Conservation (phyloP, 1,140 invertebrate genomes). For the Monomorium pharaonis region DNA sequence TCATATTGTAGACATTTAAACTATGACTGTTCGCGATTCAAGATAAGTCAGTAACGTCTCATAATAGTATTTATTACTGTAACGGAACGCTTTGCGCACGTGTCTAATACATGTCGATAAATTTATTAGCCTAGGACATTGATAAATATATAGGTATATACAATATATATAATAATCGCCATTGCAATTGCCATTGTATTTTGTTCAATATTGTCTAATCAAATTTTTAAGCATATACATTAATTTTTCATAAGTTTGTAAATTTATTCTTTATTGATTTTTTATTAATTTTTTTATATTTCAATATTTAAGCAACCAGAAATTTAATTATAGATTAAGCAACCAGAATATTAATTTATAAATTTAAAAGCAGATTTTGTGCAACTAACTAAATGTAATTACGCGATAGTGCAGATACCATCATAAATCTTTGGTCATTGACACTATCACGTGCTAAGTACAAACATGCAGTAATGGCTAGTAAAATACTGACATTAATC, state of each 20-base stretch:
- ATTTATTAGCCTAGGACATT: background rate
- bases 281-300: background rate
- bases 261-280: background rate
- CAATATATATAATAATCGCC: background rate
- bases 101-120: background rate
- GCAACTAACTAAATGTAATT: background rate
- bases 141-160: background rate
- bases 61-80: background rate
- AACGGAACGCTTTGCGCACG: background rate
- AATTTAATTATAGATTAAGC: background rate
- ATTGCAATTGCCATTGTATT: too few relatives aligned
- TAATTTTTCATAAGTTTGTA: background rate
- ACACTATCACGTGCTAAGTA: conserved; percentile 41
- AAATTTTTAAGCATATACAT: background rate
- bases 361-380: background rate
- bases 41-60: background rate
- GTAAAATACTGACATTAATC: conserved; percentile 13
- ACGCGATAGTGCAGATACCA: conserved; percentile 13
- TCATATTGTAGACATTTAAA: background rate
- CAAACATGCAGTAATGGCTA: conserved; percentile 19
- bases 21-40: background rate
- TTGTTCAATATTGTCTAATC: too few relatives aligned
- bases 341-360: background rate
- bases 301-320: background rate
- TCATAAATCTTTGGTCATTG: conserved; percentile 33